Conservation (phyloP, 1,140 invertebrate genomes). For the Chrysoperla carnea region DNA sequence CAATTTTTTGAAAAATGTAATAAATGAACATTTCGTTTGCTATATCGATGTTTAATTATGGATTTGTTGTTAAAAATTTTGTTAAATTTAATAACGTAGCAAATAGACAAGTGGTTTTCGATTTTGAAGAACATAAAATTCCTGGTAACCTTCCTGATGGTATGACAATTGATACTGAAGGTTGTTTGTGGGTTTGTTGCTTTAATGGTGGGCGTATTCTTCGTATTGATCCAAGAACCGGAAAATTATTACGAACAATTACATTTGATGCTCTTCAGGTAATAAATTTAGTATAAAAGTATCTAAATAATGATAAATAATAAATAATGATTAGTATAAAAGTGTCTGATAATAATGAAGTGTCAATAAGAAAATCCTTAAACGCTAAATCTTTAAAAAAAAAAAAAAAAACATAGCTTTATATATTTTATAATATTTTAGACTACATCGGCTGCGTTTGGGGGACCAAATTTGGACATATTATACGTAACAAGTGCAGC, state of each 20-base stretch:
- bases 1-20: too few species aligned
- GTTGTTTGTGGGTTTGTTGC: conserved; percentile 42
- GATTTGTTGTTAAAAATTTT: too few species aligned
- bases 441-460: conserved; percentile 59
- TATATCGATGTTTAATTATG: too few species aligned
- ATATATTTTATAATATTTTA: conserved; percentile 2
- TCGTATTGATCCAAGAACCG: conserved; percentile 18
- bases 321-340: background rate
- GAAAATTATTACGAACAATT: conserved; percentile 14
- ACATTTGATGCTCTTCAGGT: conserved; percentile 16
- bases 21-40: too few species aligned
- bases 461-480: conserved; percentile 49
- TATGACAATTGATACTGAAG: conserved; percentile 45
- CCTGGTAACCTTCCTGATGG: conserved; percentile 34
- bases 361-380: too few species aligned
- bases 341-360: too few species aligned
- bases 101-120: conserved; percentile 11
- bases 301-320: too few species aligned
- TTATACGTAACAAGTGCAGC: conserved; percentile 55
- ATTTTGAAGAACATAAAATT: conserved; percentile 9
- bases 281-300: conserved; percentile 1
- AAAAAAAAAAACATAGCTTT: too few species aligned
- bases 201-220: conserved; percentile 23
- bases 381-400: too few species aligned
- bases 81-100: conserved; percentile 9